Conservation (phyloP, 2,888 invertebrate species). For the Xestia sexstrigata region DNA sequence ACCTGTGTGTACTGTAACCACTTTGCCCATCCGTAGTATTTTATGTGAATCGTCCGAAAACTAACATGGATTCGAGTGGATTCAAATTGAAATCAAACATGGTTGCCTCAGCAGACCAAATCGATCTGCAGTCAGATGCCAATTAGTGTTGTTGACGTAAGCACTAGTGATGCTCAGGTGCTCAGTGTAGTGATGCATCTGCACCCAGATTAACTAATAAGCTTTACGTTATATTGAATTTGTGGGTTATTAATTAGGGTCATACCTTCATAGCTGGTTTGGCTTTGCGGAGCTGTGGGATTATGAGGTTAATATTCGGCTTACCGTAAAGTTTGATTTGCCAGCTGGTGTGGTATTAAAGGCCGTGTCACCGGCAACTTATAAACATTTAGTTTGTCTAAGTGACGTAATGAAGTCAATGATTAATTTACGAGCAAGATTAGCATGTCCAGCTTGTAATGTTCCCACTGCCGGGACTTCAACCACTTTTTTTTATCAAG, state of each 20-base stretch:
- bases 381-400: conserved; percentile 4
- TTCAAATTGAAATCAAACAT: conserved; percentile 74
- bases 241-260: conserved; percentile 8
- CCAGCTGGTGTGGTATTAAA: conserved; percentile 24
- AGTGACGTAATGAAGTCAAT: neutral
- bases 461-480: neutral
- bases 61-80: conserved; percentile 56
- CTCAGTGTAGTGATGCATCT: conserved; percentile 61
- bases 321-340: conserved; percentile 35
- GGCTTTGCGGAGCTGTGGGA: neutral
- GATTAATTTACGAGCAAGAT: neutral
- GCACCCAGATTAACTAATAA: conserved; percentile 47
- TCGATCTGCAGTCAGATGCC: conserved; percentile 69
- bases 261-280: conserved; percentile 1
- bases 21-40: conserved; percentile 34
- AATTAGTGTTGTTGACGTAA: conserved; percentile 76
- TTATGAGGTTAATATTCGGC: conserved; percentile 21
- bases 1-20: conserved; percentile 24
- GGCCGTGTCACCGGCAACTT: conserved; percentile 3
- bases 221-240: conserved; percentile 38
- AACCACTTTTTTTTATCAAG: neutral
- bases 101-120: conserved; percentile 68
- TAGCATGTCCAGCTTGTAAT: neutral
- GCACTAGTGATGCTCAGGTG: conserved; percentile 61
- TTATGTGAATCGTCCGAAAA: conserved; percentile 39